Evolutionary conservation across 2,888 invertebrate genomes (phyloP).

Genomic region (Cerastis leucographa): DNA sequence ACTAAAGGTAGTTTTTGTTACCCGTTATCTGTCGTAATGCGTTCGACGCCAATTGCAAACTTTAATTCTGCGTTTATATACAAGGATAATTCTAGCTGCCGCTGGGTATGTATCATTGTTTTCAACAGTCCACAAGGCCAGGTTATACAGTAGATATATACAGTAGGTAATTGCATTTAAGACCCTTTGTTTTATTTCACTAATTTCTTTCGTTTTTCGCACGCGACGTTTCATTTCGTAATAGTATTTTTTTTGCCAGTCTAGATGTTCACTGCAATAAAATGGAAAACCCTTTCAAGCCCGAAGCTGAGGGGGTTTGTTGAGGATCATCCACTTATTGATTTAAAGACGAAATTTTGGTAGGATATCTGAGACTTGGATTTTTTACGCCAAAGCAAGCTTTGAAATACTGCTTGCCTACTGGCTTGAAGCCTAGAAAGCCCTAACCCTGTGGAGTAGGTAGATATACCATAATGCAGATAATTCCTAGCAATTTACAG

Average conservation of each 20-base stretch:
- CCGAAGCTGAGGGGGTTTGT: background rate
- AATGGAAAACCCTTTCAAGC: background rate
- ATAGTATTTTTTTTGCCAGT: constrained; percentile 11
- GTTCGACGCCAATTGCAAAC: constrained; percentile 35
- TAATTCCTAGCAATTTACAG: constrained; percentile 32
- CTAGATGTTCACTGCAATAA: background rate
- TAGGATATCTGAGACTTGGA: background rate
- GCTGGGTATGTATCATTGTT: constrained; percentile 25
- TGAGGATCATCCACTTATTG: background rate
- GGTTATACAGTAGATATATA: constrained; percentile 14
- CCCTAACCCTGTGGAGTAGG: background rate
- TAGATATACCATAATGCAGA: constrained; percentile 8
- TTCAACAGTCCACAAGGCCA: constrained; percentile 28
- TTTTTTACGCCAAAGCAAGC: background rate
- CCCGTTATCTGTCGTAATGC: constrained; percentile 30
- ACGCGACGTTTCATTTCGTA: constrained; percentile 27
- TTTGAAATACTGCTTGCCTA: background rate
- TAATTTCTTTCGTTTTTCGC: constrained; percentile 32
- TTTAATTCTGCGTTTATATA: constrained; percentile 36
- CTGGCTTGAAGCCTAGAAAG: background rate
- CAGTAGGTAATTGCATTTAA: constrained; percentile 21
- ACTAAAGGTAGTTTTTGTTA: constrained; percentile 39
- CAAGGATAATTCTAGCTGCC: constrained; percentile 25
- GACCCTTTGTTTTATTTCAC: constrained; percentile 18
- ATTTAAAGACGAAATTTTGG: background rate